A percentile compares a stretch with the other conserved stretches of the same genome.
These are phyloP conservation scores for Microtus richardsoni DNA, from an alignment of 2,113 vertebrate species.

Conservation along the genomic window DNA sequence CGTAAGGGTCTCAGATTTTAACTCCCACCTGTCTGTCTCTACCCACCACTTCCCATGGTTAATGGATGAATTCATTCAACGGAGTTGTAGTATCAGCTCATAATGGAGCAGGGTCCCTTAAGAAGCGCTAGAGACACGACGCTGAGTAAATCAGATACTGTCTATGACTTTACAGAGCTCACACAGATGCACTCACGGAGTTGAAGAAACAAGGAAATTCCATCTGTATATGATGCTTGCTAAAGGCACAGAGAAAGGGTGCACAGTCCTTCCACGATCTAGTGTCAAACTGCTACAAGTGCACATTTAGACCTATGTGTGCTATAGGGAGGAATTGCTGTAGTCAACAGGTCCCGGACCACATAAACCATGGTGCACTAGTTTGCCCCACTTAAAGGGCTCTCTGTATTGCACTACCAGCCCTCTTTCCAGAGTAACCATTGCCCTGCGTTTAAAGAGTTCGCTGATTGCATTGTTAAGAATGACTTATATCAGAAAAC, in stretches of 20 bases:
- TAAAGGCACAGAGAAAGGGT: neutral
- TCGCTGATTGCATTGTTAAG: neutral
- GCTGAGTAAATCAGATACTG: neutral
- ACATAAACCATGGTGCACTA: neutral
- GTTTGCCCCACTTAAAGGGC: neutral
- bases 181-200: neutral
- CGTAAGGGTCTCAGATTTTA: neutral
- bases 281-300: neutral
- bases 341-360: neutral
- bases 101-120: neutral
- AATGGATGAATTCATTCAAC: neutral
- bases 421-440: neutral
- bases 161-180: neutral
- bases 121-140: neutral
- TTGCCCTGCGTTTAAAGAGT: neutral
- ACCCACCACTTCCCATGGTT: neutral
- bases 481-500: slow-evolving; percentile 19
- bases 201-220: neutral
- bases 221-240: neutral
- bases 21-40: neutral
- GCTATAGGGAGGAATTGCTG: neutral
- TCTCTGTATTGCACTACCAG: neutral
- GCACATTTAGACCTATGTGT: neutral
- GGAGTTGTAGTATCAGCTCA: neutral
- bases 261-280: neutral